Evolutionary conservation across 2,888 invertebrate species (phyloP), one percentile per base, ranked within the genome.

Genomic region (Chaetogeoica ovagalla): DNA sequence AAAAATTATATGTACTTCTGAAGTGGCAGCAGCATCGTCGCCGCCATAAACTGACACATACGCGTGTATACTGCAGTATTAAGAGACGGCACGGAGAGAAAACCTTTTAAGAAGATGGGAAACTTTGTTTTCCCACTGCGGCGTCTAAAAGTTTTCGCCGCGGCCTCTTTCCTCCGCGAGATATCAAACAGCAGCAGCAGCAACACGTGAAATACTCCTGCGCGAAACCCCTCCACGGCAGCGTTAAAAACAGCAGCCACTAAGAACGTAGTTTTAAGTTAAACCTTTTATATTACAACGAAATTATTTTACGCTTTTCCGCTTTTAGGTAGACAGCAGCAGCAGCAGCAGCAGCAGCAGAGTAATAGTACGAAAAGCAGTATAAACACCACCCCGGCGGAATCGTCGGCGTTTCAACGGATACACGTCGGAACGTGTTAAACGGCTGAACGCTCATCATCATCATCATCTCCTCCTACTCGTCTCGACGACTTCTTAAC

Each of bases 21-120:
- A 43, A 43, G 43, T 7, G 6, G 43, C 30, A 43, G 9, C 43
- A 52, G 65, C 65, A 17, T 8, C 63, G 19, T 43, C 74, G 65
- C 23, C 15, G 75, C 66, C 66, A 66, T 66, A 75, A 76, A 76
- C 75, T 59, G 75, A 48, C 30, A 43, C 66, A 52, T 57, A 59
- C 57, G 13, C 4, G 15, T 52, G 4, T 59, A 71, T 39, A 65
- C 63, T 37, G 17, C 19, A 71, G 57, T 75, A 39, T 55, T 65
- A 74, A 74, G 43, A 48, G 74, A 75, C 65, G 37, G 55, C 65
- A 57, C 57, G 23, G 37, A 59, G 75, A 59, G 75, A 76, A 76
- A 76, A 76, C 75, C 75, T 76, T 76, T 76, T 76, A 76, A 76
- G 75, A 76, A 76, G 75, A 76, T 76, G 75, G 75, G 68, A 76